A percentile compares a stretch with the other conserved stretches of the same genome.
Conservation (phyloP, 2,888 invertebrate species). For the Myopa tessellatipennis region DNA sequence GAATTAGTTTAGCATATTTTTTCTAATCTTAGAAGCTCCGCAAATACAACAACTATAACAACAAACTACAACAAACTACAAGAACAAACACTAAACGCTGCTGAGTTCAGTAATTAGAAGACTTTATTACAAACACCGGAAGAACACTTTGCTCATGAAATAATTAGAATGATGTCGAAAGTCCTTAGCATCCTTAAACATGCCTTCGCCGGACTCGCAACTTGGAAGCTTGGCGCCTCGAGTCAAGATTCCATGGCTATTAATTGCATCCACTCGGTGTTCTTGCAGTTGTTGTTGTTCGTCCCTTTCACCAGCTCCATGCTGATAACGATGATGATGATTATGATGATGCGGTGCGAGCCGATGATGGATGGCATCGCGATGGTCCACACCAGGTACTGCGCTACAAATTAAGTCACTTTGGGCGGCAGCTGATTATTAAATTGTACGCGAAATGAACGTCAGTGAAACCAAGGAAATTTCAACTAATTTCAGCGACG, state of each 20-base stretch:
- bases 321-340: conserved; percentile 7
- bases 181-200: conserved; percentile 16
- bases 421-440: conserved; percentile 34
- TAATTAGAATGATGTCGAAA: conserved; percentile 26
- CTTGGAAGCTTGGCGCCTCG: background rate
- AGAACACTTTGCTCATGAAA: conserved; percentile 12
- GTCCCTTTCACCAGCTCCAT: background rate
- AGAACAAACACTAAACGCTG: background rate
- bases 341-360: background rate
- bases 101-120: conserved; percentile 8
- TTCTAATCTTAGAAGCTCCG: no score
- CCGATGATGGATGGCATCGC: background rate
- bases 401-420: conserved; percentile 30
- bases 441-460: conserved; percentile 29
- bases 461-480: conserved; percentile 29
- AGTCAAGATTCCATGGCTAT: conserved; percentile 7
- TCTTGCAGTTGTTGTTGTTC: background rate
- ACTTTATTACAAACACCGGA: conserved; percentile 19
- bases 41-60: no score
- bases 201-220: background rate
- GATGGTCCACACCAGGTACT: conserved; percentile 14
- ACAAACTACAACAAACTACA: no score
- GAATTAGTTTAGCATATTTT: no score
- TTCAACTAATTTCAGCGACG: conserved; percentile 26
- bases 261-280: conserved; percentile 23